Base-by-base conservation (phyloP, 2,888 invertebrate genomes). In the Escarpia spicata region DNA sequence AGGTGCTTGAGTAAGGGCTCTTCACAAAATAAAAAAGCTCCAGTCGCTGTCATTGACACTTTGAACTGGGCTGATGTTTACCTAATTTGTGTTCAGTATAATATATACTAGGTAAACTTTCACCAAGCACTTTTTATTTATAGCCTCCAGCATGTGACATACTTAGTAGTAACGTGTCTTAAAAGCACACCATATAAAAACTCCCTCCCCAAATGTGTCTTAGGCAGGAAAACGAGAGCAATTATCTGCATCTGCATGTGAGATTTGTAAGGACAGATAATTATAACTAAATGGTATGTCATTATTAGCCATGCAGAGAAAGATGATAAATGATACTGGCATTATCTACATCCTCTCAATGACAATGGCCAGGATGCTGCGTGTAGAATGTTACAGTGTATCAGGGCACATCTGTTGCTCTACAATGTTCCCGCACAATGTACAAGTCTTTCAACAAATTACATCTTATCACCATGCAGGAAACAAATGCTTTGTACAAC, bases 241-340 rank as follows among this genome's bases (percentile, higher is more conserved):
- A 26, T 75, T 75, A 75, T 26, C 75, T 75, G 26, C 75, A 6
- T 75, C 19, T 75, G 75, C n/a, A n/a, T 26, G 75, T 6, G n/a
- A 75, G 75, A 75, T 75, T 75, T 75, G 75, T 75, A 75, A 75
- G n/a, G 75, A 26, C 75, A 75, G 75, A 75, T 75, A 75, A 26
- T 75, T 26, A 75, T 26, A 26, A 75, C 75, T 26, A 75, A 75
- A 75, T 75, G n/a, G n/a, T 75, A 75, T 26, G 75, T 75, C 75
- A 26, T n/a, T 75, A 75, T 75, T 26, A 75, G 75, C n/a, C 19
- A 26, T 75, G 75, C n/a, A n/a, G n/a, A 75, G 75, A 75, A 75
- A 75, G 19, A 75, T 75, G 75, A 75, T 26, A 26, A 26, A 75
- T 75, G 19, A 75, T 75, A 75, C n/a, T 75, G 75, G 75, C 26